phyloP scores from a whole-genome alignment of 2,113 vertebrate genomes.

The Tachycineta bicolor region DNA sequence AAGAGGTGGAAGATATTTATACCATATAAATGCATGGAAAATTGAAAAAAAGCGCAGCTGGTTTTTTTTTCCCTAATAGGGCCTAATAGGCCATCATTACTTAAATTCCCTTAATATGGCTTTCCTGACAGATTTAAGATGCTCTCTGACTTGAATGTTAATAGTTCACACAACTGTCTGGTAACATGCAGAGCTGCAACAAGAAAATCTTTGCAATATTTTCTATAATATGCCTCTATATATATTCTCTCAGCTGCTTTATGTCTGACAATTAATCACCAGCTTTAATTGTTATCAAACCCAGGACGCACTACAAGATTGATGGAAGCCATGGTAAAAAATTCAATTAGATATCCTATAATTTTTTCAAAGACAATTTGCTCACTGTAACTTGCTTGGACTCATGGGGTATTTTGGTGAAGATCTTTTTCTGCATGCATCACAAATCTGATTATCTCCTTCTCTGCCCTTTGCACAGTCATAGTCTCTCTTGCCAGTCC shows the following conservation, averaged over 20 bases:
- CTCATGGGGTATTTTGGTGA: background rate
- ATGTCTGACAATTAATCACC: background rate
- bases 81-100: background rate
- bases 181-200: background rate
- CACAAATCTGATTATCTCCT: conserved; percentile 20
- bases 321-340: background rate
- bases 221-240: background rate
- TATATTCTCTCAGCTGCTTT: background rate
- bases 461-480: background rate
- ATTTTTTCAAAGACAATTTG: conserved; percentile 35
- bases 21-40: background rate
- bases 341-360: conserved; percentile 7
- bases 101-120: background rate
- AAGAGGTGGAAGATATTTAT: background rate
- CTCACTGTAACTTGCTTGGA: conserved; percentile 1
- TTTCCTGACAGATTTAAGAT: background rate
- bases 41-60: fast-evolving
- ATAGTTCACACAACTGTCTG: background rate
- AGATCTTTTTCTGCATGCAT: background rate
- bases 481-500: background rate
- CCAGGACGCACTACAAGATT: background rate
- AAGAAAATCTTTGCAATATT: background rate
- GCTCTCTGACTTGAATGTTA: background rate
- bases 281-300: background rate
- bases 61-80: background rate